Conservation (phyloP, 1,140 invertebrate species). For the Trachymyrmex cornetzi region DNA sequence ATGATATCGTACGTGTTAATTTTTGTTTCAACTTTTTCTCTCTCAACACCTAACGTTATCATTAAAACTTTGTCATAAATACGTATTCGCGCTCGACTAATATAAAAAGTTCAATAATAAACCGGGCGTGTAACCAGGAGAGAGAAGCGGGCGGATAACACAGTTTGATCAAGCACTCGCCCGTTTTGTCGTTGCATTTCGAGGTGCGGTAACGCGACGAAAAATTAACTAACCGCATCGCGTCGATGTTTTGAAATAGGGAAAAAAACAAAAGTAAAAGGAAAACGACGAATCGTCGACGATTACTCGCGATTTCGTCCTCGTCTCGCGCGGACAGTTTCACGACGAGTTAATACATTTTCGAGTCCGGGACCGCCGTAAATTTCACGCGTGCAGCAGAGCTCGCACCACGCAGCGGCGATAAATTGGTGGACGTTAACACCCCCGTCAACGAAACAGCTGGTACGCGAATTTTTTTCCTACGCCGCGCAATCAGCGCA, state of each 20-base stretch:
- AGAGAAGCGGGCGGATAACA: neutral
- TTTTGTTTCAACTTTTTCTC: neutral
- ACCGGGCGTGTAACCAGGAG: slow-evolving; percentile 7
- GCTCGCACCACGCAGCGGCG: slow-evolving; percentile 48
- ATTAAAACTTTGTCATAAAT: slow-evolving; percentile 26
- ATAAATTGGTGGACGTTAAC: slow-evolving; percentile 76
- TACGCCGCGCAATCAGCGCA: slow-evolving; percentile 70
- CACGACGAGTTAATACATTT: slow-evolving; percentile 77
- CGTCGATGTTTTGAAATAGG: neutral
- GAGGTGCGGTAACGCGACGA: slow-evolving; percentile 27
- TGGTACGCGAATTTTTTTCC: slow-evolving; percentile 66
- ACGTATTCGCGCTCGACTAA: neutral
- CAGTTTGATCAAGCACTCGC: slow-evolving; percentile 21
- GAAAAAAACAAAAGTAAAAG: no score
- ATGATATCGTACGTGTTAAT: no score
- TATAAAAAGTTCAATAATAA: slow-evolving; percentile 31
- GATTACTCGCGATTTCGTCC: slow-evolving; percentile 49
- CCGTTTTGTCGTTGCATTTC: slow-evolving; percentile 43
- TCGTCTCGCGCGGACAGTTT: slow-evolving; percentile 64
- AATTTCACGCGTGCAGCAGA: slow-evolving; percentile 69
- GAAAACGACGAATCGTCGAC: neutral
- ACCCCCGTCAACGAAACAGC: slow-evolving; percentile 70
- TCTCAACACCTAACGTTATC: neutral
- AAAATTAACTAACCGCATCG: slow-evolving; percentile 52
- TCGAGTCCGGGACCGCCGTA: slow-evolving; percentile 71